A percentile compares a stretch with the other conserved stretches of the same genome.
These are phyloP conservation scores for Lamprologus callipterus DNA, from an alignment of 2,113 vertebrate species.

Conservation along the genomic window DNA sequence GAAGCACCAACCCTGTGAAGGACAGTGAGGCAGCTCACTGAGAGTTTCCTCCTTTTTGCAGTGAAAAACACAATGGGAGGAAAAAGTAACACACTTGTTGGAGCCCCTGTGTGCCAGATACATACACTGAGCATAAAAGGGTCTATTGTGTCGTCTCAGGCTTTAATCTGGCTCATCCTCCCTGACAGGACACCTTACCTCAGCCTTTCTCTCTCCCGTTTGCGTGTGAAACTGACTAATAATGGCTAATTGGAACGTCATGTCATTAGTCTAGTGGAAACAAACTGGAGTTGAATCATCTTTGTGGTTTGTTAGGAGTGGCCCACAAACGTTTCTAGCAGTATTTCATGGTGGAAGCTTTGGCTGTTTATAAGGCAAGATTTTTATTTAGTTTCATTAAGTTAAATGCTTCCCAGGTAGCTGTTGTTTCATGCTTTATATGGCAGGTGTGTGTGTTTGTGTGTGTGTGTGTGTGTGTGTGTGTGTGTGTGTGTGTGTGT, in stretches of 20 bases:
- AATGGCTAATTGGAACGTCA: background rate
- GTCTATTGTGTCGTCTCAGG: conserved; percentile 46
- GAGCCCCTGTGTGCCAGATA: conserved; percentile 34
- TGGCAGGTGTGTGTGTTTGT: background rate
- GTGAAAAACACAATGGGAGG: conserved; percentile 69
- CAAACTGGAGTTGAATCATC: background rate
- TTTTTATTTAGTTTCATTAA: background rate
- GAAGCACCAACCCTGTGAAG: background rate
- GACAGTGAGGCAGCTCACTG: background rate
- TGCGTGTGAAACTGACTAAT: conserved; percentile 13
- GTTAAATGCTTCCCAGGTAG: background rate
- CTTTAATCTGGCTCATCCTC: conserved; percentile 23
- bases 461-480: background rate
- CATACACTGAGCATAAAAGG: conserved; percentile 56
- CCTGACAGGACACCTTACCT: conserved; percentile 9
- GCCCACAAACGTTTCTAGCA: background rate
- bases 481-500: background rate
- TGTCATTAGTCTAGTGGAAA: background rate
- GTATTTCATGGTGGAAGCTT: background rate
- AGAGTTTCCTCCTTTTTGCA: conserved; percentile 5
- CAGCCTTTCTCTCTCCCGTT: conserved; percentile 1
- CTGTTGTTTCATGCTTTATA: background rate
- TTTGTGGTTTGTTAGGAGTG: background rate
- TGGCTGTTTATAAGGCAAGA: background rate
- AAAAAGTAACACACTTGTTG: conserved; percentile 62